A percentile compares a stretch with the other conserved stretches of the same genome.
Conservation (phyloP, 2,113 vertebrate genomes). For the Entomyzon cyanotis region DNA sequence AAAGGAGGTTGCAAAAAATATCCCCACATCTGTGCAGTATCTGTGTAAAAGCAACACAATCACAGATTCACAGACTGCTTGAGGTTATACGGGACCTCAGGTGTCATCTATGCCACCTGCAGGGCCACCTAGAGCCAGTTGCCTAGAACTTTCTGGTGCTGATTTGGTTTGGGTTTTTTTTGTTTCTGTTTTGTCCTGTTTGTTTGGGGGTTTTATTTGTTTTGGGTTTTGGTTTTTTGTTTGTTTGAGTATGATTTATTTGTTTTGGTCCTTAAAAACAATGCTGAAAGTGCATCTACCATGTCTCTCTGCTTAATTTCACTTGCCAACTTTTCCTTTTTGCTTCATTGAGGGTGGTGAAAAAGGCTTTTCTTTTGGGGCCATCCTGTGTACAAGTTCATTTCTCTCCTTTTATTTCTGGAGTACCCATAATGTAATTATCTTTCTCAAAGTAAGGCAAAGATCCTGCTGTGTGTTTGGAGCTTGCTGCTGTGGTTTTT, state of each 20-base stretch:
- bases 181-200: neutral
- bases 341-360: neutral
- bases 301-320: neutral
- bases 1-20: accelerated
- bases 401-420: neutral
- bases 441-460: neutral
- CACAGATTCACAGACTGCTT: neutral
- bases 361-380: neutral
- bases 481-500: neutral
- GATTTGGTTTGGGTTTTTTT: neutral
- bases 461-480: neutral
- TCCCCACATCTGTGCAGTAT: neutral
- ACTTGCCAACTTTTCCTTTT: neutral
- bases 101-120: neutral
- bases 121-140: neutral
- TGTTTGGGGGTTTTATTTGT: neutral
- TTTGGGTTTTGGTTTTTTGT: neutral
- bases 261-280: neutral
- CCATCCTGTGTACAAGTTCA: neutral
- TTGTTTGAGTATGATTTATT: neutral
- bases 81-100: neutral
- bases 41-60: neutral
- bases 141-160: neutral
- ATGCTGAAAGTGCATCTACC: neutral
- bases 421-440: neutral